phyloP scores from a whole-genome alignment of 2,113 vertebrate genomes.

The Tenrec ecaudatus region DNA sequence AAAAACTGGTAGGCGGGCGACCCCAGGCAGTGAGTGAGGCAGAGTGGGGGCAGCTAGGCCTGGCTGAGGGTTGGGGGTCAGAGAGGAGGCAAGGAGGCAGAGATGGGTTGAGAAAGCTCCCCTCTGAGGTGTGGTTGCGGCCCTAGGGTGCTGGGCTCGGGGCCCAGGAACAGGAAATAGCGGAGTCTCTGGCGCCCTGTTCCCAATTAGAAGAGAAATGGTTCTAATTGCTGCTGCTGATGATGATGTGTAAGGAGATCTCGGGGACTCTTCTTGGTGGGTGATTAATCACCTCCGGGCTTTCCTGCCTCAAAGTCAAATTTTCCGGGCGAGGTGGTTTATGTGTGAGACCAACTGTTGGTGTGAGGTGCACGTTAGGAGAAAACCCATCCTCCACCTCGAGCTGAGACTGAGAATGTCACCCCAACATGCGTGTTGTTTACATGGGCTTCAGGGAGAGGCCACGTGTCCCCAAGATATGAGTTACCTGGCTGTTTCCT shows the following conservation, averaged over 20 bases:
- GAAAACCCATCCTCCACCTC: background rate
- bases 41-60: background rate
- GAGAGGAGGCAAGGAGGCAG: background rate
- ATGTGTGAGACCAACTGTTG: background rate
- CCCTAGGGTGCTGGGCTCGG: background rate
- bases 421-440: background rate
- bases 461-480: background rate
- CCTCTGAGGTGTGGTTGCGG: no score
- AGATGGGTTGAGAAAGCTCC: background rate
- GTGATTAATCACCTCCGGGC: constrained; percentile 14
- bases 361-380: background rate
- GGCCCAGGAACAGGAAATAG: constrained; percentile 5
- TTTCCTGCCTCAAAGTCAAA: constrained; percentile 23
- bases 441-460: background rate
- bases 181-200: background rate
- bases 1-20: background rate
- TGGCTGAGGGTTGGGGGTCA: background rate
- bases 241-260: background rate
- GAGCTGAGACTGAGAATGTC: background rate
- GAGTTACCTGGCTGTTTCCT: background rate
- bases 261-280: background rate
- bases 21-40: background rate
- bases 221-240: background rate
- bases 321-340: background rate
- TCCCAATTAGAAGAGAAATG: constrained; percentile 6